Base-by-base conservation (phyloP, 1,140 invertebrate genomes). In the Scaptomyza graminum region DNA sequence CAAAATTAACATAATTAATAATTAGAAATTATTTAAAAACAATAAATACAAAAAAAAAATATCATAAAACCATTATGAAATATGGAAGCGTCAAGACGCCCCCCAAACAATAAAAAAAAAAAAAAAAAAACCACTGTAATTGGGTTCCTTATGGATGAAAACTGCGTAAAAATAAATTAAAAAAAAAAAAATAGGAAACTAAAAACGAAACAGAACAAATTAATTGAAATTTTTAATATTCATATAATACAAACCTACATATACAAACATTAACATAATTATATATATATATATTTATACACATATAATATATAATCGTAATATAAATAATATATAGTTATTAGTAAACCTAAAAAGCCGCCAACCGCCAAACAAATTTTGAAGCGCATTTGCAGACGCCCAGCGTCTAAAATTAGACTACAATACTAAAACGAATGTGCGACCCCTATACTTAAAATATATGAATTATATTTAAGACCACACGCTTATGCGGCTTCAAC, bases 351-450 rank as follows among this genome's bases (percentile, higher is more conserved):
- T 62, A 73, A 60, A 34, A 41, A 64, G 65, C 71, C 71, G 74
- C 71, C 74, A 85, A 84, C 71, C 82, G 82, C 82, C 82, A 85
- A 85, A 85, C 62, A 67, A 52, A 76, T 57, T 80, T 80, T 77
- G 68, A 76, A 87, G 67, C 74, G 82, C 82, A 85, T 85, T 85
- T 74, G 66, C 83, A 82, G 78, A 85, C 82, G 82, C 82, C 37
- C 82, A 85, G 82, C 82, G 82, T 87, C 59, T 84, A 60, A 84
- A 84, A 79, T 84, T 74, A 85, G 51, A 69, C 69, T 74, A 84
- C 67, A 79, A 83, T 59, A 66, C n/a, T 31, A 31, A 59, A 15
- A 50, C 51, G 28, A 51, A 50, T 51, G 25, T 62, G 70, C 64
- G 63, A 41, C 43, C 60, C 34, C 51, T 8, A 37, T 59, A 31